Percentiles rank a stretch among this genome's conserved stretches.
Conservation (phyloP, 1,140 invertebrate species). For the Platyscapa corneri region DNA sequence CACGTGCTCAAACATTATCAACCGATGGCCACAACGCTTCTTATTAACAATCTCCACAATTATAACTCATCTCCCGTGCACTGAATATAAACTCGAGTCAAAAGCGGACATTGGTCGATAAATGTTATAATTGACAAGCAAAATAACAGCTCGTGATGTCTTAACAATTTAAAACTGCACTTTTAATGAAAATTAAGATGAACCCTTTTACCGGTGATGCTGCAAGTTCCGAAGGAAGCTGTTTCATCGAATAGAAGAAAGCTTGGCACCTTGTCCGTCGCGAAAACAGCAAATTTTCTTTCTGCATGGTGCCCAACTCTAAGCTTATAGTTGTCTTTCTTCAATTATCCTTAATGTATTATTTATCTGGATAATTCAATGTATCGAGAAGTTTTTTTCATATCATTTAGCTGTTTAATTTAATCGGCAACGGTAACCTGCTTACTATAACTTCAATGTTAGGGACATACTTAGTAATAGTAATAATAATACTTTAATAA, state of each 20-base stretch:
- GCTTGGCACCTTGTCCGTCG: not conserved
- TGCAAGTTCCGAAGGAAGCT: not conserved
- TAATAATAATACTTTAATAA: too few species aligned
- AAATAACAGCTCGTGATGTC: too few species aligned
- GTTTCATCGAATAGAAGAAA: not conserved
- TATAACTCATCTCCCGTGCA: not conserved
- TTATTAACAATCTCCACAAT: slow-evolving; percentile 1
- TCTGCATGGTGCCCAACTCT: not conserved
- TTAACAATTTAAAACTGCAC: too few species aligned
- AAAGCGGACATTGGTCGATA: not conserved
- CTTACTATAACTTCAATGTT: too few species aligned
- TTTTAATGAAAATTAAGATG: not conserved
- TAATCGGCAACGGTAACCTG: too few species aligned
- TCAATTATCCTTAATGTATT: too few species aligned
- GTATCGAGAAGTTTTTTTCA: too few species aligned
- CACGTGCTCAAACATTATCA: not conserved
- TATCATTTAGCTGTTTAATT: too few species aligned
- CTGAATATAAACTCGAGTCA: not conserved
- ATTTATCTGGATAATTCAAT: too few species aligned
- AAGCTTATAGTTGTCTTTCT: too few species aligned
- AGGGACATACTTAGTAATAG: too few species aligned
- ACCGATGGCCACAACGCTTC: not conserved
- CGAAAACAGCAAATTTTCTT: not conserved
- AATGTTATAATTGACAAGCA: not conserved
- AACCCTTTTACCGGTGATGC: not conserved